Base-by-base conservation (phyloP, 2,888 invertebrate genomes). In the Eupithecia exiguata region DNA sequence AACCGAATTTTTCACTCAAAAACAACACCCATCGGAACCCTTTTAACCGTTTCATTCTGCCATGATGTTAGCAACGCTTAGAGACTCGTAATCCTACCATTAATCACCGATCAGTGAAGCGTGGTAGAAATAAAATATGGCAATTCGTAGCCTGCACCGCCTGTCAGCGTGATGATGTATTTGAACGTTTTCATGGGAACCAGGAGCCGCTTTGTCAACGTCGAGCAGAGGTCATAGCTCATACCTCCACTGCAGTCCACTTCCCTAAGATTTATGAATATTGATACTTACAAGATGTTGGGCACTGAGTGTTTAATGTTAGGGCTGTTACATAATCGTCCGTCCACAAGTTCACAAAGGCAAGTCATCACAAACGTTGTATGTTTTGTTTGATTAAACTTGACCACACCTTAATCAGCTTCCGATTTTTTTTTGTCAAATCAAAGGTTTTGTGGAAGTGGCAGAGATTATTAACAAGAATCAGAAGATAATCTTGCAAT, bases 121-220 rank as follows among this genome's bases (percentile, higher is more conserved):
- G 89, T 90, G 87, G 88, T 89, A 89, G 89, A 92, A 93, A 92
- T 93, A 93, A 93, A 93, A 93, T 93, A 93, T 92, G 89, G 92
- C 91, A 89, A 90, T 92, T 90, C 90, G 88, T 89, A 90, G 87
- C 90, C 88, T 87, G 85, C 89, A 89, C 58, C 58, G 91, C 88
- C 91, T 93, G 93, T 92, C 93, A 92, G 83, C 79, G 21, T 84
- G 88, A 94, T 94, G 94, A 94, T 94, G 94, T 93, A 94, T 94
- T 92, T 91, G 93, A 93, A 87, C 93, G 93, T 93, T 94, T 94
- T 93, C 93, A 92, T 90, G 91, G 89, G 87, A 88, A 88, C 88
- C 88, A 88, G 86, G 83, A 83, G 84, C 88, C 91, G 92, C 92
- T 94, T 93, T 94, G 93, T 94, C 94, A 94, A 94, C 89, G 94